Conservation (phyloP, 1,140 invertebrate species). For the Manduca sexta region DNA sequence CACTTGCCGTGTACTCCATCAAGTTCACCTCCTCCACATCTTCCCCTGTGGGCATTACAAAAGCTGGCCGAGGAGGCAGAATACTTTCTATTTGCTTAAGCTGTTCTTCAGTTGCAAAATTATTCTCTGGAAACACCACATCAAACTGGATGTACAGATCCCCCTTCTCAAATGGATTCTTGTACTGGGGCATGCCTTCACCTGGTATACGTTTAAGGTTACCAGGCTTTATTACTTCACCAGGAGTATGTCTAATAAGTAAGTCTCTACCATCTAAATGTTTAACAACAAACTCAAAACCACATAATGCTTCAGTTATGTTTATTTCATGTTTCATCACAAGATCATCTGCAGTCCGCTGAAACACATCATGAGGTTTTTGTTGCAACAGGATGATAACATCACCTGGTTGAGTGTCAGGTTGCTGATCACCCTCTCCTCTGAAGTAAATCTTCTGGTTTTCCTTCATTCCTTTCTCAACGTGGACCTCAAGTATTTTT, state of each 20-base stretch:
- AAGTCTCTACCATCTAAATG: slow-evolving; percentile 90
- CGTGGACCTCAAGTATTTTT: slow-evolving; percentile 90
- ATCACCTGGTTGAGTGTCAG: slow-evolving; percentile 88
- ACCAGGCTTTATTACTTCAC: slow-evolving; percentile 85
- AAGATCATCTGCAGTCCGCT: slow-evolving; percentile 84
- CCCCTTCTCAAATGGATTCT: slow-evolving; percentile 88
- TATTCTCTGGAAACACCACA: slow-evolving; percentile 87
- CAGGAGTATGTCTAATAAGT: slow-evolving; percentile 81
- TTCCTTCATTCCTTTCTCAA: slow-evolving; percentile 94
- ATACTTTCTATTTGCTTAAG: slow-evolving; percentile 81
- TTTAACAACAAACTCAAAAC: slow-evolving; percentile 86
- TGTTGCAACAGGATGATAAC: slow-evolving; percentile 92
- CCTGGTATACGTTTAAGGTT: slow-evolving; percentile 85
- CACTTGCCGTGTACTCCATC: slow-evolving; percentile 81
- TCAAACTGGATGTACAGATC: slow-evolving; percentile 91
- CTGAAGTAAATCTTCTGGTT: slow-evolving; percentile 89
- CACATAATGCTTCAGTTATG: slow-evolving; percentile 92
- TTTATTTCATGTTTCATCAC: slow-evolving; percentile 82
- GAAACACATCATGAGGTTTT: slow-evolving; percentile 85
- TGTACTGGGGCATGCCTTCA: slow-evolving; percentile 93
- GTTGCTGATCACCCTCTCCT: slow-evolving; percentile 93
- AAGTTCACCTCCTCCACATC: slow-evolving; percentile 89
- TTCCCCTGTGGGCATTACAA: slow-evolving; percentile 80
- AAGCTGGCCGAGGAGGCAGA: slow-evolving; percentile 78
- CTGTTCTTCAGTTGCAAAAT: slow-evolving; percentile 82